Percentiles rank a stretch among this genome's conserved stretches.
phyloP scores from a whole-genome alignment of 2,113 vertebrate species.

The Epinephelus cyanopodus region DNA sequence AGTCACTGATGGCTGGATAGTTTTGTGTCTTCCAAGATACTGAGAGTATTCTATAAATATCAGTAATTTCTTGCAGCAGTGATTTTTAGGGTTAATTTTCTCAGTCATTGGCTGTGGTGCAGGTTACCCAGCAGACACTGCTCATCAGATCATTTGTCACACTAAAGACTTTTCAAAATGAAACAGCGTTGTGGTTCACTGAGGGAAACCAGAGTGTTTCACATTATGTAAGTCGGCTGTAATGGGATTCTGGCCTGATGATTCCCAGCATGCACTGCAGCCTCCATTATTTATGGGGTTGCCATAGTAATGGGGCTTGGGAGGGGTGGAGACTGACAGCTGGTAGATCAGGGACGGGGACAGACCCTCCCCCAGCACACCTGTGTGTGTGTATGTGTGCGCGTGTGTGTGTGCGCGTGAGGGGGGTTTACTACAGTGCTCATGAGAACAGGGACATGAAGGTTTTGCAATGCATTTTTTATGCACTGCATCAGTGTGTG shows the following conservation, averaged over 20 bases:
- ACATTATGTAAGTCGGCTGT: constrained; percentile 37
- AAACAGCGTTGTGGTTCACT: not conserved
- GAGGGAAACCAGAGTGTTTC: constrained; percentile 26
- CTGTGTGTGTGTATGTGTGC: constrained; percentile 38
- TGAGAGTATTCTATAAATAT: not conserved
- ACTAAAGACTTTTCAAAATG: not conserved
- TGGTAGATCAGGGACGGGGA: constrained; percentile 51
- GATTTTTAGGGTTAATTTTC: not conserved
- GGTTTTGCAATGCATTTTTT: constrained; percentile 46
- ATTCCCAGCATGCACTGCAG: constrained; percentile 59
- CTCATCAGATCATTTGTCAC: constrained; percentile 2
- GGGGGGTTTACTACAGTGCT: constrained; percentile 1
- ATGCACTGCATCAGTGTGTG: constrained; percentile 45
- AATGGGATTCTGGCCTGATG: constrained; percentile 37
- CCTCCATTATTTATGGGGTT: constrained; percentile 72
- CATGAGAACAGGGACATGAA: not conserved
- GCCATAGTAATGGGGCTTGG: constrained; percentile 36
- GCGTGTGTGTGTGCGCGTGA: not conserved
- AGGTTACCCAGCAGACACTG: not conserved
- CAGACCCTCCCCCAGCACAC: constrained; percentile 29
- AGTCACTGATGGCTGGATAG: not conserved
- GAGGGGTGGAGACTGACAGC: constrained; percentile 62
- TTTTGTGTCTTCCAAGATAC: not conserved
- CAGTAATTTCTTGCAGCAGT: not conserved
- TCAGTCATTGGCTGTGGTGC: not conserved